Evolutionary conservation across 2,113 vertebrate genomes (phyloP), one percentile per base, ranked within the genome.

Genomic region (Nothoprocta pentlandii): DNA sequence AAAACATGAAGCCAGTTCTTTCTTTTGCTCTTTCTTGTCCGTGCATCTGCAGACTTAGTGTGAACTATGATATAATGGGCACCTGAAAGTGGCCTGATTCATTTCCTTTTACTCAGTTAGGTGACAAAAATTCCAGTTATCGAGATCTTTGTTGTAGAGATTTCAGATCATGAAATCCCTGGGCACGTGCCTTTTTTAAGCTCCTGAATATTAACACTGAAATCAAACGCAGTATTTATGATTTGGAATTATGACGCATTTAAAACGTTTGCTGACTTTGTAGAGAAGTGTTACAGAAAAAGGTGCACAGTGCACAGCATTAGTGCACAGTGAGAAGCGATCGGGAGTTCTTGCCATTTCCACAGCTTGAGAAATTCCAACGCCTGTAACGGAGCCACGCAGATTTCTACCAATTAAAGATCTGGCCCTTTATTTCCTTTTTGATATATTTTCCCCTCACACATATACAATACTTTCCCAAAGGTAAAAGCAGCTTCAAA

Each of bases 401-500:
- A 89, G 90, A 94, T 95, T 97, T 87, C 84, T 76, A 93, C 77
- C 88, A 92, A 69, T 94, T 95, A 91, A 95, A 92, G 80, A 95
- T 28, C 80, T 76, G 59, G 49, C 61, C 41, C 70, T 89, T 91
- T 92, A 92, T 92, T 96, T 94, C 91, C 77, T 89, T 97, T 90
- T 91, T 95, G 88, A 87, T 95, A 94, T 69, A 49, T 77, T 92
- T 93, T 69, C 90, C 85, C 79, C 85, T 89, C 92, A 95, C 90
- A 96, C 85, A 89, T 90, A 91, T 25, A 85, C 77, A 96, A 82
- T 85, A 80, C 68, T 93, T 91, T 85, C 92, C 92, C 91, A 96
- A 92, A 97, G 86, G 95, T 93, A 96, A 96, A 95, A 96, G 68
- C n/a, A 0, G 80, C 95, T 96, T 97, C 95, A 97, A 97, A 97